Percentiles rank a stretch among this genome's conserved stretches.
These are phyloP conservation scores for Drosophila meridiana DNA, from an alignment of 2,888 invertebrate genomes.

Conservation along the genomic window DNA sequence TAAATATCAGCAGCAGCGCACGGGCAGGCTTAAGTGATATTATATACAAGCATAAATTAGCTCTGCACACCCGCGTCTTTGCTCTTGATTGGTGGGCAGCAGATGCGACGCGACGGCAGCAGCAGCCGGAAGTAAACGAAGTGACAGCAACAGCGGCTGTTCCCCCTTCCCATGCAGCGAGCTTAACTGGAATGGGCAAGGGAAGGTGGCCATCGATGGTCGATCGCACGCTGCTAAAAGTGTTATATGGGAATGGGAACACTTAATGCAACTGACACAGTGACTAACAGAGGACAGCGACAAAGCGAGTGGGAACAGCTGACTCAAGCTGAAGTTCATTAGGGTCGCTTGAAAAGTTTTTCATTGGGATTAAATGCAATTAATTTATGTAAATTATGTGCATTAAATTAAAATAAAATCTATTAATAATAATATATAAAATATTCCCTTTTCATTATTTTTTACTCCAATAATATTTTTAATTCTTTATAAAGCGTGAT, in stretches of 20 bases:
- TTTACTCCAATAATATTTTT: not conserved
- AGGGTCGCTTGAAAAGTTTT: slow-evolving; percentile 16
- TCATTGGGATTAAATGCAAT: not conserved
- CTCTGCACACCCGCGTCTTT: slow-evolving; percentile 50
- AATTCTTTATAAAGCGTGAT: not conserved
- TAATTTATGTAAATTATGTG: not conserved
- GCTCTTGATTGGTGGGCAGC: slow-evolving; percentile 82
- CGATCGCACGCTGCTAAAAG: slow-evolving; percentile 59
- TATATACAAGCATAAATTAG: slow-evolving; percentile 68
- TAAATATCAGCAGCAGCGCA: slow-evolving; percentile 49
- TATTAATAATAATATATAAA: no score
- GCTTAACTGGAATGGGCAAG: not conserved
- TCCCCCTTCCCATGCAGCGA: not conserved
- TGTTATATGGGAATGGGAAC: slow-evolving; percentile 58
- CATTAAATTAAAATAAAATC: not conserved
- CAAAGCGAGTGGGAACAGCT: slow-evolving; percentile 29
- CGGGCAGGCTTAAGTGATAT: slow-evolving; percentile 70
- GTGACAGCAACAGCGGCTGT: slow-evolving; percentile 36
- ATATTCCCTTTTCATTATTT: not conserved
- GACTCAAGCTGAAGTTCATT: slow-evolving; percentile 17
- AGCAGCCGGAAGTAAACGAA: slow-evolving; percentile 52
- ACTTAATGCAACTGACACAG: slow-evolving; percentile 47
- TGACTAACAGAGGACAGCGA: no score
- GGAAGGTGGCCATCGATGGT: slow-evolving; percentile 32
- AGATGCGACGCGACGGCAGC: slow-evolving; percentile 73